Conservation (phyloP, 2,797 vertebrate genomes). For the Eremophila alpestris region DNA sequence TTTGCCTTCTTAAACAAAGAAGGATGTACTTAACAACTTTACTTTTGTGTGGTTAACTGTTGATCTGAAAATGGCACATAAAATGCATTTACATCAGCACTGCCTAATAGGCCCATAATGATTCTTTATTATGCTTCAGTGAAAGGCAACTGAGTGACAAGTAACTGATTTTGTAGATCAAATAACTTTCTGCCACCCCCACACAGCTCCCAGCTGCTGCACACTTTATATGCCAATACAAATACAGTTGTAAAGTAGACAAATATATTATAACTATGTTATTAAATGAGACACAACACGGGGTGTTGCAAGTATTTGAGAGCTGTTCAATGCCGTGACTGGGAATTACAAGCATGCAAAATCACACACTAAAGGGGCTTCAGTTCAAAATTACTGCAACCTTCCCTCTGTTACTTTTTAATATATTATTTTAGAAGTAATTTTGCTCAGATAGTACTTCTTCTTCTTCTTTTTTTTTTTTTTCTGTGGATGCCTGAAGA, state of each 20-base stretch:
- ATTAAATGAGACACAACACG: constrained; percentile 34
- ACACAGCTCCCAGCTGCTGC: constrained; percentile 36
- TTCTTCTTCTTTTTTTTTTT: neutral
- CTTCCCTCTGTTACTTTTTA: neutral
- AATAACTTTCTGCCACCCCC: constrained; percentile 55
- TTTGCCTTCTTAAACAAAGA: constrained; percentile 54
- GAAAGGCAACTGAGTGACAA: constrained; percentile 68
- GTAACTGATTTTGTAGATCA: constrained; percentile 66
- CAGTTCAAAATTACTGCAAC: neutral
- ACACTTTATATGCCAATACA: constrained; percentile 48
- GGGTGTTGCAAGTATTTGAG: neutral
- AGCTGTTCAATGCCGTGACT: neutral
- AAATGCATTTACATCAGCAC: constrained; percentile 65
- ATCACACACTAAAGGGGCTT: neutral
- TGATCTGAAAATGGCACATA: constrained; percentile 66
- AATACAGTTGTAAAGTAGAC: constrained; percentile 58
- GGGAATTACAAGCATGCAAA: neutral
- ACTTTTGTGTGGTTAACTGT: constrained; percentile 67
- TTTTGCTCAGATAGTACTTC: neutral
- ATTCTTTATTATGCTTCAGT: constrained; percentile 68
- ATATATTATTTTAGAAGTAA: neutral
- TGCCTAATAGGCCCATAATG: constrained; percentile 68
- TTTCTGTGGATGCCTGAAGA: neutral
- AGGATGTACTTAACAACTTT: constrained; percentile 64
- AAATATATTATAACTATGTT: constrained; percentile 52